These are phyloP conservation scores for Phylloscopus trochilus DNA, from an alignment of 2,113 vertebrate genomes.

Conservation along the genomic window DNA sequence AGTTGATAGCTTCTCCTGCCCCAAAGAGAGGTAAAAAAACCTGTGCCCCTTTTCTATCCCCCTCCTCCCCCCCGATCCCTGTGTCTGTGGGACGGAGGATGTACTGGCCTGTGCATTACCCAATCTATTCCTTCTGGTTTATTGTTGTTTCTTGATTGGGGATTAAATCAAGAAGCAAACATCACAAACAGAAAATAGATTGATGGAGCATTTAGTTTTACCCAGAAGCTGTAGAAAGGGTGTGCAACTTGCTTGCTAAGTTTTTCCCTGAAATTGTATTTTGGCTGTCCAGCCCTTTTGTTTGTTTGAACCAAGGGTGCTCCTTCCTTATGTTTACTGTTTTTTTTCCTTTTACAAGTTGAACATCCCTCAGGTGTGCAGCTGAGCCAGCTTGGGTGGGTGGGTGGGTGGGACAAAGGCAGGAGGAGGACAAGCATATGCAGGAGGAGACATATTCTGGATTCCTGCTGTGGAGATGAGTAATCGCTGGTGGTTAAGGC, in stretches of 20 bases:
- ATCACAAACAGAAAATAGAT: background rate
- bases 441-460: constrained; percentile 43
- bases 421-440: constrained; percentile 21
- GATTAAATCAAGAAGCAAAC: background rate
- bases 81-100: background rate
- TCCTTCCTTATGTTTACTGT: background rate
- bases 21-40: background rate
- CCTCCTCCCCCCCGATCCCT: background rate
- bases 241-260: background rate
- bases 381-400: background rate
- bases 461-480: constrained; percentile 33
- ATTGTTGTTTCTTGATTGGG: background rate
- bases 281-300: background rate
- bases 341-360: background rate
- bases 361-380: background rate
- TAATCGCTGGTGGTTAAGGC: background rate
- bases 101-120: background rate
- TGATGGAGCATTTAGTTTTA: background rate
- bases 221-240: background rate
- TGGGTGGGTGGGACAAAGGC: constrained; percentile 29
- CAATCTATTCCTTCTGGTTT: background rate
- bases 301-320: constrained; percentile 6
- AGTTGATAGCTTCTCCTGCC: background rate
- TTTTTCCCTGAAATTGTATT: background rate
- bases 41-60: background rate